Conservation (phyloP, 2,113 vertebrate species). For the Oncorhynchus tshawytscha region DNA sequence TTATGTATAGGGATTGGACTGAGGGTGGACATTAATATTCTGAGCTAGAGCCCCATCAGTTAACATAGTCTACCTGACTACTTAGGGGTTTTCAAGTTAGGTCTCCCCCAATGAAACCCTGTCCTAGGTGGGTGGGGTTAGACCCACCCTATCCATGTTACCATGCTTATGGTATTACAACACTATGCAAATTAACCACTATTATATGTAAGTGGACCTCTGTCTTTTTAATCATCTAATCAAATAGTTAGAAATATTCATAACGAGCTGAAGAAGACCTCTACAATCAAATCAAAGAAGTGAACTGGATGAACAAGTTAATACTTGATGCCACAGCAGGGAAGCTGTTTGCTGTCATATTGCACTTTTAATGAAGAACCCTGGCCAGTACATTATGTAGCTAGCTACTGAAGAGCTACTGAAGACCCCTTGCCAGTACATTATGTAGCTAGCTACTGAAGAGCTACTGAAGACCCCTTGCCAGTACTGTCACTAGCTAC, state of each 20-base stretch:
- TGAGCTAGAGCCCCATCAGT: neutral
- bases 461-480: too few relatives aligned
- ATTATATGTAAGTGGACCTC: conserved; percentile 22
- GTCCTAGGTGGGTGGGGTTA: conserved; percentile 19
- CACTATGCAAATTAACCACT: conserved; percentile 2
- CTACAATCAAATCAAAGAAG: conserved; percentile 43
- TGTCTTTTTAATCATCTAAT: conserved; percentile 26
- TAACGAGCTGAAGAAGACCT: conserved; percentile 11
- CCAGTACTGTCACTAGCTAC: too few relatives aligned
- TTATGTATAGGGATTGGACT: too few relatives aligned
- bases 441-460: too few relatives aligned
- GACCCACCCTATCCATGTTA: conserved; percentile 36
- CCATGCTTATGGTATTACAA: conserved; percentile 43
- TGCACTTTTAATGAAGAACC: conserved; percentile 18
- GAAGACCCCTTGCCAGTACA: too few relatives aligned
- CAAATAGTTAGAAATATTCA: conserved; percentile 10
- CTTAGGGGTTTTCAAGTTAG: neutral
- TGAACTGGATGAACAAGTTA: conserved; percentile 27
- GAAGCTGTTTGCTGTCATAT: conserved; percentile 11
- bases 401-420: too few relatives aligned
- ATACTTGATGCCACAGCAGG: neutral
- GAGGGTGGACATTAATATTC: neutral
- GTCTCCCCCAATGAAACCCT: conserved; percentile 30
- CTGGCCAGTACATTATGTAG: neutral
- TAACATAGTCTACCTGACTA: neutral